Conservation (phyloP, 1,140 invertebrate genomes). For the Galleria mellonella region DNA sequence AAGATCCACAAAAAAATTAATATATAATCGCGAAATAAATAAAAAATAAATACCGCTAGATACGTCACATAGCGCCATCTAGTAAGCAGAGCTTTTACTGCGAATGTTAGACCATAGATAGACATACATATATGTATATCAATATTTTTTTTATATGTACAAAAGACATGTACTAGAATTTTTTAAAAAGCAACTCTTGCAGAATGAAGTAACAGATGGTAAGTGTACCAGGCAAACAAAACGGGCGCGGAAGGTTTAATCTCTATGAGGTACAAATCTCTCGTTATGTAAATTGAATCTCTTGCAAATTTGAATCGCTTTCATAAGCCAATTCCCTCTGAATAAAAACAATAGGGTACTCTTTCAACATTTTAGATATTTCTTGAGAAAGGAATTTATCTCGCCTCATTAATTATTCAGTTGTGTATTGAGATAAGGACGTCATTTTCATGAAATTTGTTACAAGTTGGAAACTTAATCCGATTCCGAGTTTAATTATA, state of each 20-base stretch:
- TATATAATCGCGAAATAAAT: no score
- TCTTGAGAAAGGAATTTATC: conserved; percentile 24
- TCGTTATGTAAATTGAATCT: conserved; percentile 71
- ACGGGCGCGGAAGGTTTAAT: conserved; percentile 52
- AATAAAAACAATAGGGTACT: conserved; percentile 54
- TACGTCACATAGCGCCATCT: no score
- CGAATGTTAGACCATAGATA: no score
- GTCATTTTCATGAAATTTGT: conserved; percentile 4
- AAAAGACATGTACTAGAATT: conserved; percentile 6
- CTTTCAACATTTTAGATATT: conserved; percentile 37
- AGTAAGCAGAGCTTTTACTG: no score
- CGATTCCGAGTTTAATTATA: no score
- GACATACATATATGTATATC: no score
- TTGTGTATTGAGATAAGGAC: conserved; percentile 13
- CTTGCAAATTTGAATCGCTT: conserved; percentile 65
- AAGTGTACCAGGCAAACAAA: conserved; percentile 31
- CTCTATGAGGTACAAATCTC: conserved; percentile 67
- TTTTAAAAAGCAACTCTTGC: conserved; percentile 19
- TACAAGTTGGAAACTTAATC: no score
- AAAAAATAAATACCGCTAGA: no score
- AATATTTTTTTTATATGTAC: no score
- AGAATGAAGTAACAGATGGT: conserved; percentile 9
- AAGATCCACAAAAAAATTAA: no score
- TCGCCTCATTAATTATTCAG: conserved; percentile 27
- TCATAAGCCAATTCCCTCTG: conserved; percentile 59